Base-by-base conservation (phyloP, 2,113 vertebrate genomes). In the Eclectus roratus region DNA sequence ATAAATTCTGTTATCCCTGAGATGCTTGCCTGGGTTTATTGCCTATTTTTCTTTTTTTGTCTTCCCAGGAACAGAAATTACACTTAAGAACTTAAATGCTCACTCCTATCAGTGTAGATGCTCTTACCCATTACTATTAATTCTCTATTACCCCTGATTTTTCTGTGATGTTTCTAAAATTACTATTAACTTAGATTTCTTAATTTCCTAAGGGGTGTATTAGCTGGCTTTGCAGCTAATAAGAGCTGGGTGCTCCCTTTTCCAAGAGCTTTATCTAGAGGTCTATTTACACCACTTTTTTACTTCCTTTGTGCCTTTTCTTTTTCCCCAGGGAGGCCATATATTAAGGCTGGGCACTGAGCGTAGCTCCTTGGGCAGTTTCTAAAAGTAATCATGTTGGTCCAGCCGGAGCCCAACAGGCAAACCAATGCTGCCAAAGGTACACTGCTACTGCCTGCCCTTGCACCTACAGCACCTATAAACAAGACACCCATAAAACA, bases 151-250 rank as follows among this genome's bases (percentile, higher is more conserved):
- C 27, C 31, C 6, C 5, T 9, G 37, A 9, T 17, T 66, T 94
- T 41, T 95, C 79, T 50, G 64, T 80, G 44, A 80, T 68, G 88
- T 95, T 97, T 97, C 89, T 60, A 94, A 94, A 94, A 89, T 65
- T 93, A 58, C 39, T 39, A 70, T 50, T 93, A 93, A 74, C 23
- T 28, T 85, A 71, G 15, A 44, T 77, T 97, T 93, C 86, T 96
- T 94, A 96, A 90, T 95, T 96, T 94, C 47, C 44, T 47, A 74
- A 88, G 89, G 63, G 68, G 61, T 2, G 18, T 47, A 55, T 89
- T 85, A 80, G 44, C n/a, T 80, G 72, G 25, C 58, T 77, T 52
- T 87, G 52, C 61, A 85, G 79, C 85, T 73, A 80, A 37, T 37
- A 37, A 37, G 37, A 37, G 9, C 9, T 49, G 37, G 25, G 71